Conservation (phyloP, 2,888 invertebrate species). For the Nasonovia ribisnigri region DNA sequence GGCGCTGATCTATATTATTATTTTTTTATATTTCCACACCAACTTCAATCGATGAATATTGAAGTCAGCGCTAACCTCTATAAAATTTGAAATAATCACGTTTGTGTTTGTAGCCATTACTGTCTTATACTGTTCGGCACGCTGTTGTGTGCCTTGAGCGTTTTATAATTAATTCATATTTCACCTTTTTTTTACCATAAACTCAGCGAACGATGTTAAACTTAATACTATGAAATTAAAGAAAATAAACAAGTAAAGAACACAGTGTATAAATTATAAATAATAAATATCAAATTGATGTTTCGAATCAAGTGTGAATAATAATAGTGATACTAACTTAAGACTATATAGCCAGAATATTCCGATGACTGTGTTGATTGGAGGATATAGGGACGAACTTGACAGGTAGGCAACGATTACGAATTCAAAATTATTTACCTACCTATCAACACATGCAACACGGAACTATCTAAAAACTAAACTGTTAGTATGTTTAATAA, state of each 20-base stretch:
- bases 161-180: background rate
- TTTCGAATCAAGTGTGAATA: no score
- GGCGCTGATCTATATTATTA: background rate
- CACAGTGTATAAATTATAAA: background rate
- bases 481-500: background rate
- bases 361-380: background rate
- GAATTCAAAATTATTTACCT: background rate
- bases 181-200: no score
- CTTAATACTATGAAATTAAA: no score
- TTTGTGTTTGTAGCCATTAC: background rate
- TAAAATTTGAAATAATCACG: background rate
- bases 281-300: background rate
- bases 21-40: background rate
- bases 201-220: no score
- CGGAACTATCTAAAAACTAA: background rate
- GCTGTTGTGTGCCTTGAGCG: background rate
- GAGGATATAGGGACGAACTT: background rate
- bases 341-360: background rate
- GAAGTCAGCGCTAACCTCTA: background rate
- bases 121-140: background rate
- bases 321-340: background rate
- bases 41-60: background rate
- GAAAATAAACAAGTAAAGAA: background rate
- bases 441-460: background rate
- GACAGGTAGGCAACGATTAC: background rate